These are phyloP conservation scores for Rhamphomyia laevipes DNA, from an alignment of 2,888 invertebrate genomes.

Conservation along the genomic window DNA sequence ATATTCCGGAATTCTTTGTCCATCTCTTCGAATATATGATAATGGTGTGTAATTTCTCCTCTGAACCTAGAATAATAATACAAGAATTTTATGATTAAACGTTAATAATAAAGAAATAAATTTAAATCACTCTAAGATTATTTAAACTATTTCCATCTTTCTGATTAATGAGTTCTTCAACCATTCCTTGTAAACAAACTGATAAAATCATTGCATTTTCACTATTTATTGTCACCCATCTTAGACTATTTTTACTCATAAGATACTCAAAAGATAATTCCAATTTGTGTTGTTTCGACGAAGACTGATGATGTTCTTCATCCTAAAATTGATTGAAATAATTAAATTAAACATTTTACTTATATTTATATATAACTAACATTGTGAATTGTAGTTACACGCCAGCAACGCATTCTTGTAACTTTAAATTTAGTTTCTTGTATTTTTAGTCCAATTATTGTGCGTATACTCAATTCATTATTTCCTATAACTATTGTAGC, in stretches of 20 bases:
- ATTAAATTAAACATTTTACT: too few species aligned
- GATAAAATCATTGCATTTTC: slow-evolving; percentile 93
- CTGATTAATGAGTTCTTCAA: slow-evolving; percentile 78
- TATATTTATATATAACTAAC: slow-evolving; percentile 40
- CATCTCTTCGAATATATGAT: slow-evolving; percentile 20
- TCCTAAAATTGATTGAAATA: too few species aligned
- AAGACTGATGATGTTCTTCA: slow-evolving; percentile 2
- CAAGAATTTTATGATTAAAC: background rate
- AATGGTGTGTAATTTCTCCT: slow-evolving; percentile 16
- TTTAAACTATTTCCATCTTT: slow-evolving; percentile 45
- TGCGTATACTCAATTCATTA: slow-evolving; percentile 68
- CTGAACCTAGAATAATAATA: slow-evolving; percentile 10
- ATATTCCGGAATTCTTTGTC: too few species aligned
- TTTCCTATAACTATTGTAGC: slow-evolving; percentile 74
- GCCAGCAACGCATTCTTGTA: slow-evolving; percentile 94
- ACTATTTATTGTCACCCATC: slow-evolving; percentile 88
- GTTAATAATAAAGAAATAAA: background rate
- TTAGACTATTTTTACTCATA: slow-evolving; percentile 77
- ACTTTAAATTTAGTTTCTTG: slow-evolving; percentile 84
- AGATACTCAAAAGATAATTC: slow-evolving; percentile 94
- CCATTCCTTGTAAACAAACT: slow-evolving; percentile 88
- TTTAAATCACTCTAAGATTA: background rate
- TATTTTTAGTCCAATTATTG: slow-evolving; percentile 45
- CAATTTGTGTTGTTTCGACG: slow-evolving; percentile 31
- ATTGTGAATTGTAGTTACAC: slow-evolving; percentile 74